These are phyloP conservation scores for Rostratula benghalensis DNA, from an alignment of 2,113 vertebrate genomes.

Conservation along the genomic window DNA sequence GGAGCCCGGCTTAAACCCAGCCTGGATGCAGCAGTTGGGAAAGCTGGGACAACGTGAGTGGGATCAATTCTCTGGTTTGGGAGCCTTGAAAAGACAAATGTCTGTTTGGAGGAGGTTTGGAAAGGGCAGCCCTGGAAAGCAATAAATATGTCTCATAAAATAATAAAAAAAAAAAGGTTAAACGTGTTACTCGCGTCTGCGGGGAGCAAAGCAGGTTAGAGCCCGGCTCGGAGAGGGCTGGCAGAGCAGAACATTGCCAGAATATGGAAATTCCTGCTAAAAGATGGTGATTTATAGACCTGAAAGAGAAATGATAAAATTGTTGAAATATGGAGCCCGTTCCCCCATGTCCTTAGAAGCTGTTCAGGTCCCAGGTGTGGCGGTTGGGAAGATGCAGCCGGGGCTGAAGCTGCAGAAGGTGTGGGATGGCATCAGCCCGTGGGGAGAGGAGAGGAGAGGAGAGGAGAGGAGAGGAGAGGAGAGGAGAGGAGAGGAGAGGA, in stretches of 20 bases:
- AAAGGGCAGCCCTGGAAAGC: background rate
- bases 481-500: too few relatives aligned
- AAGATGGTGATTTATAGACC: slow-evolving; percentile 6
- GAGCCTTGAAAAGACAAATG: background rate
- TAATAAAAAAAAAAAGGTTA: slow-evolving; percentile 42
- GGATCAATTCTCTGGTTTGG: background rate
- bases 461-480: background rate
- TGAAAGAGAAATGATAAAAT: background rate
- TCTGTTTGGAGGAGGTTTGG: background rate
- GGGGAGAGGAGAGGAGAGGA: background rate
- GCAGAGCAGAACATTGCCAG: background rate
- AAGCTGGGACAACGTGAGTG: background rate
- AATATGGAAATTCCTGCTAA: slow-evolving; percentile 45
- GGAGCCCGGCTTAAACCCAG: background rate
- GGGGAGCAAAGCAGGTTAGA: slow-evolving; percentile 38
- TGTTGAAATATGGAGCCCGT: background rate
- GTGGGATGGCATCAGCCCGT: background rate
- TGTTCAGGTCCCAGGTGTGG: background rate
- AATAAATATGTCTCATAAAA: slow-evolving; percentile 1
- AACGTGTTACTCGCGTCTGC: background rate
- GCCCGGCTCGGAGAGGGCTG: background rate
- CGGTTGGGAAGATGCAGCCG: background rate
- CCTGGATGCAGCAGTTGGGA: background rate
- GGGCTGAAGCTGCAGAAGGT: background rate
- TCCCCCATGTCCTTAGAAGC: background rate